Evolutionary conservation across 2,113 vertebrate genomes (phyloP).

Genomic region (Australoheros scitulus): DNA sequence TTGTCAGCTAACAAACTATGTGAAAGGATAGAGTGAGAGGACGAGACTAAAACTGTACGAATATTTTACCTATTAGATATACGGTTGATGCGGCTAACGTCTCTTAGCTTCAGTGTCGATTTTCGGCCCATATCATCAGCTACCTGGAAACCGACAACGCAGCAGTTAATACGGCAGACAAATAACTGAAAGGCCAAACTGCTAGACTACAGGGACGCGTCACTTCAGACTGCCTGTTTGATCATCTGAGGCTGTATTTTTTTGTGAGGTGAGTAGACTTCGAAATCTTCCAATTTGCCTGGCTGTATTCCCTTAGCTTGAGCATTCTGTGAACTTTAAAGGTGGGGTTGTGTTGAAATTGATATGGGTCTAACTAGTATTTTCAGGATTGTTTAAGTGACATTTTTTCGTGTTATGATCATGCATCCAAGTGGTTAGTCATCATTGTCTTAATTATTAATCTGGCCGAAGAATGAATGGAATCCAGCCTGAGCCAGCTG

Average conservation of each 20-base stretch:
- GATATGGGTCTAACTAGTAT: background rate
- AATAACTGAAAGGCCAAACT: constrained; percentile 65
- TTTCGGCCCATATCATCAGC: constrained; percentile 23
- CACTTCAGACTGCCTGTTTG: constrained; percentile 11
- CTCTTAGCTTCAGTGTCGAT: constrained; percentile 26
- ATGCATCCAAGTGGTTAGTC: background rate
- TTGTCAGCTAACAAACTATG: constrained; percentile 35
- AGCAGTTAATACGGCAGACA: constrained; percentile 42
- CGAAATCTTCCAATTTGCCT: background rate
- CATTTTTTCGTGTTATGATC: background rate
- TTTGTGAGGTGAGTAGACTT: constrained; percentile 49
- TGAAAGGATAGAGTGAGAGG: constrained; percentile 41
- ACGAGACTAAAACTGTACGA: constrained; percentile 15
- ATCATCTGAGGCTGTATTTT: background rate
- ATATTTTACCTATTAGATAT: background rate
- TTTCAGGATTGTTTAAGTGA: background rate
- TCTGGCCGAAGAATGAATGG: constrained; percentile 28
- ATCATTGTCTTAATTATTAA: background rate
- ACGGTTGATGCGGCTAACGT: background rate
- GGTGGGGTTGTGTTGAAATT: background rate
- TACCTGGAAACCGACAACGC: constrained; percentile 51
- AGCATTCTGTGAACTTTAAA: constrained; percentile 26
- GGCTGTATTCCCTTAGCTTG: background rate
- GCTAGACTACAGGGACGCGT: constrained; percentile 46
- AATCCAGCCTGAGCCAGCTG: constrained; percentile 62